Base-by-base conservation (phyloP, 2,113 vertebrate species). In the Chiloscyllium plagiosum region DNA sequence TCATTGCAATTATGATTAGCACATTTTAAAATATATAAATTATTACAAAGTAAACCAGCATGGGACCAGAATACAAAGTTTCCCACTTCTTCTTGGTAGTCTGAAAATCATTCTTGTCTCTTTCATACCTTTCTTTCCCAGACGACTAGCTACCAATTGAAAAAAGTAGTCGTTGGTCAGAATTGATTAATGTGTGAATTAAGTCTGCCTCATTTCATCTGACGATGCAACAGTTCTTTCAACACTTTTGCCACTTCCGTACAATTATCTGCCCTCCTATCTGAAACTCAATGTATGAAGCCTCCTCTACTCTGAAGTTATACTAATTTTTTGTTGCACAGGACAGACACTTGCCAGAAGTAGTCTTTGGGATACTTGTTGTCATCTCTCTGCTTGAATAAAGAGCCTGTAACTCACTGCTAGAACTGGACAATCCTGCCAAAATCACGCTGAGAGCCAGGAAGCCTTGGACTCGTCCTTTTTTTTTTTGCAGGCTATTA, bases 121-220 rank as follows among this genome's bases (percentile, higher is more conserved):
- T 69, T 37, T 95, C 22, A 10, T 42, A 70, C 37, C 68, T 72
- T 37, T 37, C 65, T 70, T 52, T 94, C 68, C 33, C 66, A 72
- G 47, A 70, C 26, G 10, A 52, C 5, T 12, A 29, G 5, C 66
- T 66, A 2, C 24, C 13, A 26, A 69, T 24, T 42, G 42, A 69
- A 47, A 95, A 70, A 3, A 56, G 68, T 13, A 95, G 22, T 42
- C 68, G 8, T 19, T 66, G 89, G 66, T 93, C 89, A 68, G 68
- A 42, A 22, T 95, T 95, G 93, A 95, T 95, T 95, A 95, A 95
- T 95, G 93, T 70, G 93, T 70, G 93, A 95, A 95, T 95, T 95
- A 95, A 95, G 68, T 95, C 93, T 37, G 70, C 93, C 68, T 95
- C 66, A 70, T 95, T 95, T 95, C n/a, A 72, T 56, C 50, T 56